Evolutionary conservation across 2,888 invertebrate species (phyloP), one percentile per base, ranked within the genome.

Genomic region (Polydrusus tereticollis): DNA sequence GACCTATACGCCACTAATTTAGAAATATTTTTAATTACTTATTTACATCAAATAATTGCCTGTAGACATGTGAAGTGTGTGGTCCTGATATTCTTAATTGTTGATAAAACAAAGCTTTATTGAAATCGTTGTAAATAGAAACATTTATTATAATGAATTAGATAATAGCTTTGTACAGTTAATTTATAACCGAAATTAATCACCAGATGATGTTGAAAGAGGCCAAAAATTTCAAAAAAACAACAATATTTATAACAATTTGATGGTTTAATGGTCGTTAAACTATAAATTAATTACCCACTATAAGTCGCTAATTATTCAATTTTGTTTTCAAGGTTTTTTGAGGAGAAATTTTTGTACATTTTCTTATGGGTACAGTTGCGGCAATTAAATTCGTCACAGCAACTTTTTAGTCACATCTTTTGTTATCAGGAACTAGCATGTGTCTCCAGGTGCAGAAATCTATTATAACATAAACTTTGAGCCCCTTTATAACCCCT

Each of bases 1-100:
- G 81, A 81, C 80, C 81, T 74, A 58, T 75, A 69, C 77, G 78
- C 75, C 80, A 80, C 77, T 77, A 77, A 80, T 80, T 80, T 76
- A 77, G 77, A 79, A 79, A 79, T 77, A 80, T 80, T 79, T 77
- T 73, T 77, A 80, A 80, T 80, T 78, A 77, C 75, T 74, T 79
- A 80, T 80, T 79, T 79, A 80, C 80, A 80, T 78, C 76, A 70
- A 77, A 76, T 80, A 77, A 80, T 78, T 78, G 79, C 76, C 75
- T 77, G 78, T 78, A 78, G 79, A 78, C 78, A 78, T 77, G 72
- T 77, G 70, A 59, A 73, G 76, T 77, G 77, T 78, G 79, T 80
- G 79, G 79, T 80, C 79, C 59, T 59, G 55, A 33, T 66, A 52
- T 50, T 57, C 66, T 67, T 75, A 77, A 78, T 78, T 77, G 73